phyloP scores from a whole-genome alignment of 2,888 invertebrate genomes.

The Zaprionus obscuricornis region DNA sequence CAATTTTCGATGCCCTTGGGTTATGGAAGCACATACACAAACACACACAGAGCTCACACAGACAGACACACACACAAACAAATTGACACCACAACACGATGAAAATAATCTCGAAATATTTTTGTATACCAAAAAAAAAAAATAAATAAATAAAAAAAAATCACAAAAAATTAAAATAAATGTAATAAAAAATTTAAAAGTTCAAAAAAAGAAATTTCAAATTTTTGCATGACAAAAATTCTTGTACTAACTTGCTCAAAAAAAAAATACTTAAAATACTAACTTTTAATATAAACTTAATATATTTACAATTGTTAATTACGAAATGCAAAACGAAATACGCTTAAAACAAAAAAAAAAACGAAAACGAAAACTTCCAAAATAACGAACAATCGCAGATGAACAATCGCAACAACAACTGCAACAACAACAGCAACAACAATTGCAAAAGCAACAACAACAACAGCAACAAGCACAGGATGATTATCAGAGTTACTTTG shows the following conservation, averaged over 20 bases:
- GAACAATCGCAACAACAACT: constrained; percentile 34
- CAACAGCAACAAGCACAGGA: constrained; percentile 84
- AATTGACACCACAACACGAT: constrained; percentile 27
- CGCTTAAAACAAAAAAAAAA: constrained; percentile 33
- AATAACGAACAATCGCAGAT: constrained; percentile 45
- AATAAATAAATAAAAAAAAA: constrained; percentile 7
- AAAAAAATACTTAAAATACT: too few species aligned
- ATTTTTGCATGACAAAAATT: constrained; percentile 7
- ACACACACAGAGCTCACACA: constrained; percentile 13
- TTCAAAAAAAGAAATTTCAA: constrained; percentile 10
- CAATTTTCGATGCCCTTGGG: constrained; percentile 38
- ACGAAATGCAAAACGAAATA: constrained; percentile 25
- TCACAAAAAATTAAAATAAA: not conserved
- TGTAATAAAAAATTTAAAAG: constrained; percentile 13
- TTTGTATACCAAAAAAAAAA: constrained; percentile 41
- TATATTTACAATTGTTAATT: constrained; percentile 35
- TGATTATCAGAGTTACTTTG: constrained; percentile 92
- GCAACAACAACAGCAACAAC: constrained; percentile 19
- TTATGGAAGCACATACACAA: constrained; percentile 48
- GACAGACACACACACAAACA: constrained; percentile 33
- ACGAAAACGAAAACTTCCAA: constrained; percentile 36
- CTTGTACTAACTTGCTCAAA: constrained; percentile 4
- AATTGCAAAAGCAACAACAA: constrained; percentile 78
- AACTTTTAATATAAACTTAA: constrained; percentile 31
- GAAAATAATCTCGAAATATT: constrained; percentile 67